Percentiles rank a stretch among this genome's conserved stretches.
phyloP scores from a whole-genome alignment of 2,797 vertebrate genomes.

The Gorsachius magnificus region DNA sequence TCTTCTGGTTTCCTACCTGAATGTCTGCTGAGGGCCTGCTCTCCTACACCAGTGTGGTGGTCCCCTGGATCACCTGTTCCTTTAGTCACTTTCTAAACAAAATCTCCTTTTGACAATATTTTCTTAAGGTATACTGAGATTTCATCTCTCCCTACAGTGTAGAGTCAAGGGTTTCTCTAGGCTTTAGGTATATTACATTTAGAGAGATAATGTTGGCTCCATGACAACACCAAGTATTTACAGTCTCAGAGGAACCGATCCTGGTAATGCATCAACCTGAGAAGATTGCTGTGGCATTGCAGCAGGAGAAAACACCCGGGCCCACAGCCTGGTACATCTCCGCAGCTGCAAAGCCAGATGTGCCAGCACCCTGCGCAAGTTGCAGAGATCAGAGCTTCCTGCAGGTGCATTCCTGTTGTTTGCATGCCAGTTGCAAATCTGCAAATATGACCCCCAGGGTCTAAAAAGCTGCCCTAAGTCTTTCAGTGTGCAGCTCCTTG shows the following conservation, averaged over 20 bases:
- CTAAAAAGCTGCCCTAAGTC: not conserved
- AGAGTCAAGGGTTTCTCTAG: not conserved
- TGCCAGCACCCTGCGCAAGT: not conserved
- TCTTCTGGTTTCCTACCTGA: not conserved
- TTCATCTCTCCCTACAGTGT: not conserved
- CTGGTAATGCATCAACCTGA: not conserved
- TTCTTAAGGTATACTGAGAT: not conserved
- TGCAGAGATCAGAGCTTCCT: not conserved
- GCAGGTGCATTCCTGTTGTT: not conserved
- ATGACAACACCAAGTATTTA: not conserved
- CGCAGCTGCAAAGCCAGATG: fast-evolving
- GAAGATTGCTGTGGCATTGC: not conserved
- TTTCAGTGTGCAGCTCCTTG: not conserved
- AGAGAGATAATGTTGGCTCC: not conserved
- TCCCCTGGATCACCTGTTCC: not conserved
- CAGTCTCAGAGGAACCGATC: not conserved
- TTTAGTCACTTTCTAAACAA: not conserved
- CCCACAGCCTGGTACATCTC: not conserved
- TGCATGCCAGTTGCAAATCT: not conserved
- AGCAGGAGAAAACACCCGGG: not conserved
- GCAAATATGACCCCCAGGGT: not conserved
- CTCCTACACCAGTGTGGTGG: not conserved
- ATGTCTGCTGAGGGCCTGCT: not conserved
- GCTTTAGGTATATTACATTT: not conserved
- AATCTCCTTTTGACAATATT: not conserved